Conservation (phyloP, 2,113 vertebrate genomes). For the Columba livia region DNA sequence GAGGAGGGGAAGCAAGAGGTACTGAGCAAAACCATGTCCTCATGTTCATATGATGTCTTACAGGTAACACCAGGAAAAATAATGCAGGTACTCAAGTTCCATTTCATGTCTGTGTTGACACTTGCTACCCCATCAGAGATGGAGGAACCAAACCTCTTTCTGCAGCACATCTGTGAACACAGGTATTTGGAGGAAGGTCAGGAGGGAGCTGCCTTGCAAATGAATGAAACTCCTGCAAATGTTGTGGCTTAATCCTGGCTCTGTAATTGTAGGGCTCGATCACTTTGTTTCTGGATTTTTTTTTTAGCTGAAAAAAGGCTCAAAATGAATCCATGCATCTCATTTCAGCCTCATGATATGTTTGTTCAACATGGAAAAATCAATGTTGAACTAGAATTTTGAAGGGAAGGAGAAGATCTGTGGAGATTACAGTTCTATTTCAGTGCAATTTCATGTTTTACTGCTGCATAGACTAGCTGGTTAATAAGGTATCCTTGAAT, state of each 20-base stretch:
- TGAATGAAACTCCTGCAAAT: too few relatives aligned
- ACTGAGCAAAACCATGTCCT: neutral
- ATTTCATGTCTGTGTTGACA: neutral
- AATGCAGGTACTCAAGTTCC: neutral
- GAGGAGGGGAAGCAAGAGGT: neutral
- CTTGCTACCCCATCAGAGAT: neutral
- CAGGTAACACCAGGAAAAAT: neutral
- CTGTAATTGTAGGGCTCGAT: neutral
- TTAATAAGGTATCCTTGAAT: constrained; percentile 43
- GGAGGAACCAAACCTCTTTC: fast-evolving
- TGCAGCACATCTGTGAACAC: fast-evolving
- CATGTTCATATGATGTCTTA: fast-evolving
- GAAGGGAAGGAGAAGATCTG: constrained; percentile 21
- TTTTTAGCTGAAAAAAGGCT: neutral
- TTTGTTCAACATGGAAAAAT: constrained; percentile 59
- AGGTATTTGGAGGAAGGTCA: neutral
- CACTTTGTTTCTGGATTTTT: neutral
- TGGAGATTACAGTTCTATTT: constrained; percentile 34
- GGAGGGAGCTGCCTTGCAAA: neutral
- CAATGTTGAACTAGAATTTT: constrained; percentile 34
- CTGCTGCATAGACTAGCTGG: constrained; percentile 2
- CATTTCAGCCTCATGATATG: neutral
- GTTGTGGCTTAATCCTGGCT: neutral
- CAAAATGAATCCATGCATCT: neutral
- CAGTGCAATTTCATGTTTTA: constrained; percentile 52